Evolutionary conservation across 2,888 invertebrate genomes (phyloP).

Genomic region (Polydrusus tereticollis): DNA sequence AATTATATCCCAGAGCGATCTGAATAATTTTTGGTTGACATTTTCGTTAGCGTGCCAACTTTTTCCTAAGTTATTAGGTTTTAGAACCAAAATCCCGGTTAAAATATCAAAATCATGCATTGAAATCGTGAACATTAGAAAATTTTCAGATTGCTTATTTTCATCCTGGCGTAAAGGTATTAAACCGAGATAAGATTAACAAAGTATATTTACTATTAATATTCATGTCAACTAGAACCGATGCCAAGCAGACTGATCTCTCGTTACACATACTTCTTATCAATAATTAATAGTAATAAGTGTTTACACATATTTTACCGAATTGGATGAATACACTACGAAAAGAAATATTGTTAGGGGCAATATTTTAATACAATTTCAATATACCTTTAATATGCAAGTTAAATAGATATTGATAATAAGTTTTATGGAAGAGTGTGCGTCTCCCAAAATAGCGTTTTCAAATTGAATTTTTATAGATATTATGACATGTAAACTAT

Average conservation of each 20-base stretch:
- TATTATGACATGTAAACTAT: too few relatives aligned
- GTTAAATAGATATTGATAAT: too few relatives aligned
- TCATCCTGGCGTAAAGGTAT: background rate
- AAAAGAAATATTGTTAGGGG: too few relatives aligned
- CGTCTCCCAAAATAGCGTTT: too few relatives aligned
- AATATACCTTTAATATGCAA: too few relatives aligned
- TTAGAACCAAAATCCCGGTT: background rate
- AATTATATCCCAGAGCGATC: background rate
- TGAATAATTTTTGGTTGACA: slow-evolving; percentile 5
- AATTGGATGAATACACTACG: too few relatives aligned
- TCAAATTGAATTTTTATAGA: too few relatives aligned
- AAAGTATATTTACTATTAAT: background rate
- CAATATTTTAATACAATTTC: too few relatives aligned
- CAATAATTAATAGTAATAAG: background rate
- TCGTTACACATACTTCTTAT: background rate
- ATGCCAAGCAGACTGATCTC: background rate
- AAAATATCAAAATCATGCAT: slow-evolving; percentile 5
- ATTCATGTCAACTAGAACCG: background rate
- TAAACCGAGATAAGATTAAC: background rate
- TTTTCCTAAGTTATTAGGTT: background rate
- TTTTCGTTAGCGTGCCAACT: background rate
- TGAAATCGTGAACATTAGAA: background rate
- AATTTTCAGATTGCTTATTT: background rate
- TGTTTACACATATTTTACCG: too few relatives aligned
- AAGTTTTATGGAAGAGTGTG: too few relatives aligned